Base-by-base conservation (phyloP, 2,113 vertebrate genomes). In the Notiomystis cincta region DNA sequence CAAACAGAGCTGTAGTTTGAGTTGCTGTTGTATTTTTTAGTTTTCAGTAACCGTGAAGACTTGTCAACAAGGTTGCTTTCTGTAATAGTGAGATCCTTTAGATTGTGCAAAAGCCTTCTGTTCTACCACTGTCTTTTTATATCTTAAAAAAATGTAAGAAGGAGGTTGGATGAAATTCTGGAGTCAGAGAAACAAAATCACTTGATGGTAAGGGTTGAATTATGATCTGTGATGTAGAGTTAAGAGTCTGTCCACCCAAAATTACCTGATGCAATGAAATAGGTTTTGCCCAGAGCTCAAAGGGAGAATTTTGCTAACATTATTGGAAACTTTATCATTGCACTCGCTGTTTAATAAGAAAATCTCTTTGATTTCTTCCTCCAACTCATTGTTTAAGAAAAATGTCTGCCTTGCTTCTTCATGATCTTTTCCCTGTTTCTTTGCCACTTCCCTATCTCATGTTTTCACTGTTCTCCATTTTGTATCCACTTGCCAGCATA, bases 381-480 rank as follows among this genome's bases (percentile, higher is more conserved):
- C 33, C 33, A 92, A 4, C 22, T 51, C 11, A 1, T 48, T 7
- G 1, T 58, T 75, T 61, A 51, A 84, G 84, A 92, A 31, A 16
- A 3, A 3, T 20, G 11, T 65, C 82, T 70, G 51, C 40, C 21
- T 87, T 72, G 72, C 70, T 91, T 88, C 70, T 50, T 82, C 72
- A 60, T 71, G 18, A 23, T 79, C 35, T 89, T 93, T 87, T 50
- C 84, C 77, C 61, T 20, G 35, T 76, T 95, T 79, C 54, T 91
- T 94, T 91, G 50, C 66, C 62, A 91, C 94, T 95, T 96, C 90
- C 27, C 71, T 47, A 3, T 91, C 69, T 90, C 27, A 1, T 65
- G 16, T 70, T 93, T 90, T 64, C 60, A 85, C 65, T 76, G 31
- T 91, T 94, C 89, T 79, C 73, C 30, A 54, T 91, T 93, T 96